Percentiles rank a stretch among this genome's conserved stretches.
phyloP scores from a whole-genome alignment of 2,113 vertebrate species.

The Machaerirhynchus nigripectus region DNA sequence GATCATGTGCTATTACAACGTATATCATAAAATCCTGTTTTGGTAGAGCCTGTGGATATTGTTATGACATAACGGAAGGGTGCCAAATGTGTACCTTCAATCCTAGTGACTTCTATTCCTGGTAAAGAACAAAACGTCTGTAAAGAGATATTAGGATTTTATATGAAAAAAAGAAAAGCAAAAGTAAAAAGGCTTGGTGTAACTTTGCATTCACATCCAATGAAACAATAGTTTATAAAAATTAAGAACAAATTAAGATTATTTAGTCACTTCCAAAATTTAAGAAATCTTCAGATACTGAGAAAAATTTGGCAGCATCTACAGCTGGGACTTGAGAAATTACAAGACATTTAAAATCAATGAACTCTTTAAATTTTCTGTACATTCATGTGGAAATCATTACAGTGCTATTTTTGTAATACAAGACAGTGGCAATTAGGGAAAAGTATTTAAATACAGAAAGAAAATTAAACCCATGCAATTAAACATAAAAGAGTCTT shows the following conservation, averaged over 20 bases:
- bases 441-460: not conserved
- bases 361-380: not conserved
- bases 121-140: not conserved
- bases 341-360: not conserved
- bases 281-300: not conserved
- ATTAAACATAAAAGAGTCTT: not conserved
- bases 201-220: not conserved
- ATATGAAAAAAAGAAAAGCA: not conserved
- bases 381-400: not conserved
- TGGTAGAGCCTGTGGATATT: not conserved
- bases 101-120: not conserved
- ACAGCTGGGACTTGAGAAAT: not conserved
- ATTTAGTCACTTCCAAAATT: not conserved
- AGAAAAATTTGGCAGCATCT: not conserved
- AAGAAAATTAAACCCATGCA: not conserved
- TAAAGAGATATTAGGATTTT: not conserved
- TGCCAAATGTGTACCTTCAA: not conserved
- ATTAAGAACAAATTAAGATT: not conserved
- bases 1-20: not conserved
- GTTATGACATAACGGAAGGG: not conserved
- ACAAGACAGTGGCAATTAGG: not conserved
- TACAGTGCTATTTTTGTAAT: constrained; percentile 8
- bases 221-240: not conserved
- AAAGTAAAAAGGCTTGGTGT: not conserved
- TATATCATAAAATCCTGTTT: not conserved